phyloP scores from a whole-genome alignment of 92 coral and sea anemone species.

The Pocillopora grandis region DNA sequence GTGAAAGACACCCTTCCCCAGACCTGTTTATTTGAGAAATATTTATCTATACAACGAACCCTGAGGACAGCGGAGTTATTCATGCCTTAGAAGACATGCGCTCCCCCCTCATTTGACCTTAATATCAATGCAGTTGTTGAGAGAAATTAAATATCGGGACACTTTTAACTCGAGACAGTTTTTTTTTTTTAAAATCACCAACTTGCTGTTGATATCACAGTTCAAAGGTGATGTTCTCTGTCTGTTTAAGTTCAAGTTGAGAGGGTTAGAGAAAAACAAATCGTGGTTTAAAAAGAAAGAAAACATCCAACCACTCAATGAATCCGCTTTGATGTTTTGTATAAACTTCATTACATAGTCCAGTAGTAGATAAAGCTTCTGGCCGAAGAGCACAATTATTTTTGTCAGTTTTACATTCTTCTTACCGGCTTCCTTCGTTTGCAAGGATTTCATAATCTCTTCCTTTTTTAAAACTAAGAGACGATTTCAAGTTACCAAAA shows the following conservation, averaged over 20 bases:
- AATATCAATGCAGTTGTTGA: background rate
- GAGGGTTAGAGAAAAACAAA: background rate
- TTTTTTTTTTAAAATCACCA: background rate
- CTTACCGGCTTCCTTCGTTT: background rate
- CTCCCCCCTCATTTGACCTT: background rate
- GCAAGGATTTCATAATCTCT: background rate
- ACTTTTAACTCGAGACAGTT: background rate
- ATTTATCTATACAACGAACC: conserved; percentile 1
- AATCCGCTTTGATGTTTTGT: background rate
- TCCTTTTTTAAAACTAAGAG: background rate
- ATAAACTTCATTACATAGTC: background rate
- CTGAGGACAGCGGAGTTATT: background rate
- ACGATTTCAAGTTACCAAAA: background rate
- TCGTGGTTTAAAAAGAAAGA: background rate
- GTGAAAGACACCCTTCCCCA: background rate
- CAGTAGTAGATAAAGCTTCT: background rate
- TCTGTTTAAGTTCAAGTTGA: background rate
- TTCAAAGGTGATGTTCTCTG: background rate
- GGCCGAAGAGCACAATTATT: no score
- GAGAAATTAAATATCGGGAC: background rate
- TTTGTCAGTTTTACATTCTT: background rate
- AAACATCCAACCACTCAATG: background rate
- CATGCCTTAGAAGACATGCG: background rate
- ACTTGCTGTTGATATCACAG: background rate
- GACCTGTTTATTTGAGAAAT: background rate